phyloP scores from a whole-genome alignment of 2,113 vertebrate genomes.

The Rhodinocichla rosea region DNA sequence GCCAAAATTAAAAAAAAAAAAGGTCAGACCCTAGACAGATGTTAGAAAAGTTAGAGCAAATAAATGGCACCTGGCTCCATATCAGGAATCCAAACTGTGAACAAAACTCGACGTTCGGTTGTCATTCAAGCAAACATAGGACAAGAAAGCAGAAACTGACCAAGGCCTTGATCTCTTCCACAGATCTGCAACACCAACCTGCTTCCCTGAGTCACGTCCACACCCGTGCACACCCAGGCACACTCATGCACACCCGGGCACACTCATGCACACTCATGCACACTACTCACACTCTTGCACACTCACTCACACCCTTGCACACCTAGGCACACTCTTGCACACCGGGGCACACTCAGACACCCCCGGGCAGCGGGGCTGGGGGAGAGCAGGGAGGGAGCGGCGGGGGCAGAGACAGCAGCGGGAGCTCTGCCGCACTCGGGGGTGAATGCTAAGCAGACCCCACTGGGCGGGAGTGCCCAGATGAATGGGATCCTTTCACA shows the following conservation, averaged over 20 bases:
- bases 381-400: background rate
- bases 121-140: background rate
- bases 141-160: background rate
- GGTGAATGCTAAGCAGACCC: constrained; percentile 63
- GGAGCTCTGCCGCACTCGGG: background rate
- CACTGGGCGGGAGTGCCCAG: background rate
- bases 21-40: background rate
- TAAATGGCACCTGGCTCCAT: background rate
- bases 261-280: too few relatives aligned
- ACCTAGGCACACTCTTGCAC: background rate
- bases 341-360: background rate
- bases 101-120: background rate
- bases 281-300: too few relatives aligned
- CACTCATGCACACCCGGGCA: too few relatives aligned
- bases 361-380: background rate
- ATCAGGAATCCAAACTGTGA: background rate
- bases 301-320: background rate
- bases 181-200: background rate
- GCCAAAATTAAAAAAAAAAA: background rate
- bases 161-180: background rate
- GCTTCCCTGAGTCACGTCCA: background rate
- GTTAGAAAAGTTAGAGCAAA: background rate
- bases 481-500: constrained; percentile 72
- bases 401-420: background rate
- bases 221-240: too few relatives aligned